These are phyloP conservation scores for Drosophila barbarae DNA, from an alignment of 2,888 invertebrate species.

Conservation along the genomic window DNA sequence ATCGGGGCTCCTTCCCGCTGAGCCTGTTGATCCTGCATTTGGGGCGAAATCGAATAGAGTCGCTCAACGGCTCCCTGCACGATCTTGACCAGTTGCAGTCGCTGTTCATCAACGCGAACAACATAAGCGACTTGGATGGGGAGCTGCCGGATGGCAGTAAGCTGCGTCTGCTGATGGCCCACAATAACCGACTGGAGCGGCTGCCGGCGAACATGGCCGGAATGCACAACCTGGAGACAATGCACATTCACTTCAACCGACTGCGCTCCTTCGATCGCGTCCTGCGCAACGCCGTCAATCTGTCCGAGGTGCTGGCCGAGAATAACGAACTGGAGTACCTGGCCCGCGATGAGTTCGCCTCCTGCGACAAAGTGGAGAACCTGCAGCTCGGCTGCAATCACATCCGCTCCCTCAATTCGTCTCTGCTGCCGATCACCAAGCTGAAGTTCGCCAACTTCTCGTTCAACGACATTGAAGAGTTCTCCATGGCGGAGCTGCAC, in stretches of 20 bases:
- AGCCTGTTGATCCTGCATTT: constrained; percentile 86
- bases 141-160: constrained; percentile 86
- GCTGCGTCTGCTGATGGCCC: constrained; percentile 86
- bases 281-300: constrained; percentile 84
- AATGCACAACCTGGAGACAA: constrained; percentile 84
- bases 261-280: constrained; percentile 86
- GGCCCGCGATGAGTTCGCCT: constrained; percentile 88
- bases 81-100: constrained; percentile 87
- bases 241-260: constrained; percentile 87
- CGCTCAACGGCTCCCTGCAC: constrained; percentile 88
- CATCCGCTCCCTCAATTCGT: constrained; percentile 86
- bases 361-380: constrained; percentile 85
- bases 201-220: constrained; percentile 87
- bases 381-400: constrained; percentile 87
- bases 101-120: constrained; percentile 89
- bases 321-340: constrained; percentile 88
- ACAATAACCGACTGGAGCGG: constrained; percentile 85
- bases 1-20: constrained; percentile 86
- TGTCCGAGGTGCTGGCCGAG: constrained; percentile 85
- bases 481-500: constrained; percentile 89
- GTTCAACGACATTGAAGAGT: constrained; percentile 87
- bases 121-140: constrained; percentile 86
- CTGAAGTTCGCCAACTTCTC: constrained; percentile 87
- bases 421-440: constrained; percentile 85
- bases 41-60: constrained; percentile 86